These are phyloP conservation scores for Drosophila setifemur DNA, from an alignment of 1,140 invertebrate species.

Conservation along the genomic window DNA sequence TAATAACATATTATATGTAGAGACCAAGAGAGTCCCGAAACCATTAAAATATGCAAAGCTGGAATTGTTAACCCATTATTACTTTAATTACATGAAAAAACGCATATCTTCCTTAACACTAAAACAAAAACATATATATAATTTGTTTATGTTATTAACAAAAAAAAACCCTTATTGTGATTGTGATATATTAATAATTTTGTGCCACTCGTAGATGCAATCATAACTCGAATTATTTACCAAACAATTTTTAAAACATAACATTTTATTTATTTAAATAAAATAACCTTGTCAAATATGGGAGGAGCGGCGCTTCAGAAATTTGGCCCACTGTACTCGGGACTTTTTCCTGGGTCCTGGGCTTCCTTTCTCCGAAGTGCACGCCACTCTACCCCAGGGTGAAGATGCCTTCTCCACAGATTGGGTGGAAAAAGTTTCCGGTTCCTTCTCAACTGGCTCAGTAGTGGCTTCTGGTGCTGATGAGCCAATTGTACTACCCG, in stretches of 20 bases:
- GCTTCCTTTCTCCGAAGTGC: background rate
- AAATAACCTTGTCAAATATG: background rate
- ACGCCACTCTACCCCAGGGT: no score
- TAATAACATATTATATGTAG: no score
- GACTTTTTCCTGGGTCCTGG: background rate
- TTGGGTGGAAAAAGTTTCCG: background rate
- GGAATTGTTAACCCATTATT: no score
- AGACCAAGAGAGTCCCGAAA: no score
- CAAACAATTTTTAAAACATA: background rate
- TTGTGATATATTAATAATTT: no score
- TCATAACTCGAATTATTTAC: no score
- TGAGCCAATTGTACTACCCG: background rate
- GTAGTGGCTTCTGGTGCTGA: background rate
- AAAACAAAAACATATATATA: no score
- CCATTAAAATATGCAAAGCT: no score
- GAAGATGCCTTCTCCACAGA: background rate
- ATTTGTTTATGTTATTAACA: background rate
- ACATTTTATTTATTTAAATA: background rate
- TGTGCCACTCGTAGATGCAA: no score
- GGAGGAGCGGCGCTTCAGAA: background rate
- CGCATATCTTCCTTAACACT: no score
- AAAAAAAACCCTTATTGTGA: no score
- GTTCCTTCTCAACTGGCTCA: background rate
- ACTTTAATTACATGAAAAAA: no score
- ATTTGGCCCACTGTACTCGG: slow-evolving; percentile 9